Evolutionary conservation across 37 sponge, comb jelly and placozoan genomes (phyloP), one percentile per base, ranked within the genome.

Genomic region (Halichondria panicea): DNA sequence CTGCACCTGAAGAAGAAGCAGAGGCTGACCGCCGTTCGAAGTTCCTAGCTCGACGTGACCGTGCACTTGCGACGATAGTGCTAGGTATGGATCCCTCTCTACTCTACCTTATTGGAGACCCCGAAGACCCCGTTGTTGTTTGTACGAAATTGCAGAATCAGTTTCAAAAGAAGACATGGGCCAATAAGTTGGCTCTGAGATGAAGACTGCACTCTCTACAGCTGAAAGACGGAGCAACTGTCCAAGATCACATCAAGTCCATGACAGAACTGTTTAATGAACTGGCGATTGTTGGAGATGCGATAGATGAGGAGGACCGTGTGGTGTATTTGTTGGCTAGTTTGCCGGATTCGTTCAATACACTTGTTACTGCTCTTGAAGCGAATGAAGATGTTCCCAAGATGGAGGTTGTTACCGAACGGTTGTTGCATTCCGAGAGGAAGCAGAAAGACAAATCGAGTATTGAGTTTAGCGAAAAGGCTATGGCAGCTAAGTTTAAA

Each of bases 311-410:
- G 4, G 73, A 72, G 24, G 72, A 81, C 63, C 71, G 55, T 43
- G 82, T 81, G 37, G 82, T 83, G 36, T 48, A 71, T 63, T 31
- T 80, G 31, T 37, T 80, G 7, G 82, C 82, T 50, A 81, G 82
- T 64, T 50, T 81, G 5, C 82, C 84, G 42, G 72, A 70, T 35
- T 76, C 84, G 19, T 84, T 41, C 40, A 61, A 66, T 39, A 69
- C 57, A 71, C 77, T 84, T 7, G 84, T 84, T 31, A 84, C 84
- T 32, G 84, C 84, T 27, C 77, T 84, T 19, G 84, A 84, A 61
- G 84, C 71, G 18, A 84, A 45, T 48, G 31, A 57, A 50, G 71
- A 68, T 22, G 84, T 84, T 27, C 84, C 72, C 4, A 57, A 70
- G 27, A 76, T 84, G 84, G 77, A 76, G 56, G 55, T 62, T 15